These are phyloP conservation scores for Epinephelus coioides DNA, from an alignment of 2,797 vertebrate genomes.

Conservation along the genomic window DNA sequence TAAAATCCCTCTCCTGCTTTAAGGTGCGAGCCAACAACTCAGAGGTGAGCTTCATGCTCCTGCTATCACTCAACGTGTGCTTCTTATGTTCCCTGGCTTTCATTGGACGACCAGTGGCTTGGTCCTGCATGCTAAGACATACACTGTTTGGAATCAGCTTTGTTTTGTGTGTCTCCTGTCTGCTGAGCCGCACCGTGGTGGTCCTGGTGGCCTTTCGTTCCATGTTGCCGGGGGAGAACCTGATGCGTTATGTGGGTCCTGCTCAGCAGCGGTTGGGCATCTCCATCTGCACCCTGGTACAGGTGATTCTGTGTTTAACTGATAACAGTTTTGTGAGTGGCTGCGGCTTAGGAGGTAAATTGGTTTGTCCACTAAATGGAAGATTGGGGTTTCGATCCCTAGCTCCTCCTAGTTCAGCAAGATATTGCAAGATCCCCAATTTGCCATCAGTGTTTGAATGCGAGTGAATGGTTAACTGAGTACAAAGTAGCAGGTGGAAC, in stretches of 20 bases:
- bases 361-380: too few relatives aligned
- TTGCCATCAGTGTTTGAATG: too few relatives aligned
- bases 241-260: slow-evolving; percentile 73
- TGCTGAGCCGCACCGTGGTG: slow-evolving; percentile 73
- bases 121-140: background rate
- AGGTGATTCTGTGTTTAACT: slow-evolving; percentile 28
- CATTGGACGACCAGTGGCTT: too few relatives aligned
- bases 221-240: slow-evolving; percentile 58
- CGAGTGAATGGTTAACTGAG: too few relatives aligned
- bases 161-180: slow-evolving; percentile 70
- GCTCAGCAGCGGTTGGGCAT: slow-evolving; percentile 67
- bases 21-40: slow-evolving; percentile 67
- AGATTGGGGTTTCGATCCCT: too few relatives aligned
- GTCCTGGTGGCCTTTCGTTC: slow-evolving; percentile 73
- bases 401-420: too few relatives aligned
- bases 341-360: too few relatives aligned
- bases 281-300: slow-evolving; percentile 62
- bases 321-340: too few relatives aligned
- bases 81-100: slow-evolving; percentile 33
- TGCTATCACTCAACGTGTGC: slow-evolving; percentile 69
- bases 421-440: too few relatives aligned
- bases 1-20: slow-evolving; percentile 3
- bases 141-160: slow-evolving; percentile 73
- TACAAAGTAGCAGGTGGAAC: too few relatives aligned
- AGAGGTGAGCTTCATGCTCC: slow-evolving; percentile 71